Evolutionary conservation across 2,888 invertebrate species (phyloP).

Genomic region (Erynnis tages): DNA sequence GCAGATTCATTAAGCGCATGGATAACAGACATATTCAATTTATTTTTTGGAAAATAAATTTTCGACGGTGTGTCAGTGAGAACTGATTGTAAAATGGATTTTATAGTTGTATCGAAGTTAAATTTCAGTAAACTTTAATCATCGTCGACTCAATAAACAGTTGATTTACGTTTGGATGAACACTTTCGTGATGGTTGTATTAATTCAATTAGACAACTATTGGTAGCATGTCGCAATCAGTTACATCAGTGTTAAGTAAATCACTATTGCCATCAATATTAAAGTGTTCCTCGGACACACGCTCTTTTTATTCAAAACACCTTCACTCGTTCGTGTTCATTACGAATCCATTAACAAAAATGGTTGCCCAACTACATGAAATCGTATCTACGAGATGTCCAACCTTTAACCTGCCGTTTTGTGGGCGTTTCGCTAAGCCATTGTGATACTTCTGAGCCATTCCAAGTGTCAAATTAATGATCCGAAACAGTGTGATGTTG

Average conservation of each 20-base stretch:
- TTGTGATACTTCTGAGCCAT: constrained; percentile 65
- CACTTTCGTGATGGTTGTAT: not conserved
- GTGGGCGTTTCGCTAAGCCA: constrained; percentile 61
- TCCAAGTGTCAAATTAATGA: constrained; percentile 77
- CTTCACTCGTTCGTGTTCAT: constrained; percentile 43
- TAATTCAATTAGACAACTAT: not conserved
- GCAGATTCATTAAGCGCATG: constrained; percentile 24
- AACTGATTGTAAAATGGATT: constrained; percentile 14
- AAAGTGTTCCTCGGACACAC: constrained; percentile 2
- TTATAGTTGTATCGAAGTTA: not conserved
- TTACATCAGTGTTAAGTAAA: constrained; percentile 7
- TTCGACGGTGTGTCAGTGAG: constrained; percentile 1
- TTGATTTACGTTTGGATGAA: not conserved
- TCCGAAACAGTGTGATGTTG: constrained; percentile 62
- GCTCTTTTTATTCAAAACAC: constrained; percentile 39
- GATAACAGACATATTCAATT: constrained; percentile 26
- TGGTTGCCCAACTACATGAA: constrained; percentile 51
- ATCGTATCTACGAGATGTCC: constrained; percentile 55
- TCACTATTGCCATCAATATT: constrained; percentile 12
- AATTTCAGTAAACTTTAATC: not conserved
- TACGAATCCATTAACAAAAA: constrained; percentile 69
- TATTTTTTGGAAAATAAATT: constrained; percentile 18
- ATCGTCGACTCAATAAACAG: not conserved
- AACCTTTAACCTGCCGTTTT: constrained; percentile 71
- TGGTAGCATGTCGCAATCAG: not conserved